phyloP scores from a whole-genome alignment of 2,888 invertebrate species.

The Malachius bipustulatus region DNA sequence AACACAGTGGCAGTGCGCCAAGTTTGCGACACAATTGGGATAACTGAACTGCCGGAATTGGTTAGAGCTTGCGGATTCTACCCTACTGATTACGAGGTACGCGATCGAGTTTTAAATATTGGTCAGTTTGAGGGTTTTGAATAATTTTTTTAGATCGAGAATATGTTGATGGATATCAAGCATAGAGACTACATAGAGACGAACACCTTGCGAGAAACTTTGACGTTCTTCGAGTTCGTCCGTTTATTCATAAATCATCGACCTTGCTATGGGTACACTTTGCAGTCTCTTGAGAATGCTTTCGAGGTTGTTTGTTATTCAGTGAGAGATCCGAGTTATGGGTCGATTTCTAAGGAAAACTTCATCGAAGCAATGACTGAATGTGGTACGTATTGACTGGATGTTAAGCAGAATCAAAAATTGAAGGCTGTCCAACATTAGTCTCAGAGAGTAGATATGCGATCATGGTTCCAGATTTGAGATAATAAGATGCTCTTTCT shows the following conservation, averaged over 20 bases:
- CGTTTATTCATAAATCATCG: conserved; percentile 55
- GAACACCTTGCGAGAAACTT: conserved; percentile 38
- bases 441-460: no score
- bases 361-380: conserved; percentile 34
- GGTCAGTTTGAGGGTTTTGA: conserved; percentile 1
- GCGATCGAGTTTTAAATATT: conserved; percentile 6
- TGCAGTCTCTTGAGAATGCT: conserved; percentile 37
- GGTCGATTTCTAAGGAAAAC: conserved; percentile 32
- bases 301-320: conserved; percentile 38
- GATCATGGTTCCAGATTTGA: no score
- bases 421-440: no score
- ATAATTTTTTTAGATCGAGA: conserved; percentile 41
- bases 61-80: conserved; percentile 66
- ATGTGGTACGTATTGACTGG: no score
- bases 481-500: no score
- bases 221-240: conserved; percentile 55
- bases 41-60: conserved; percentile 57
- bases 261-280: conserved; percentile 45
- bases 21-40: conserved; percentile 48
- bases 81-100: conserved; percentile 61
- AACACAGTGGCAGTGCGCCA: conserved; percentile 48
- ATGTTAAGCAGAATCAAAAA: no score
- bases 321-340: conserved; percentile 18
- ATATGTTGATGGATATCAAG: conserved; percentile 46
- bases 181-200: conserved; percentile 40